These are phyloP conservation scores for Tolmerus cingulatus DNA, from an alignment of 2,888 invertebrate genomes.

Conservation along the genomic window DNA sequence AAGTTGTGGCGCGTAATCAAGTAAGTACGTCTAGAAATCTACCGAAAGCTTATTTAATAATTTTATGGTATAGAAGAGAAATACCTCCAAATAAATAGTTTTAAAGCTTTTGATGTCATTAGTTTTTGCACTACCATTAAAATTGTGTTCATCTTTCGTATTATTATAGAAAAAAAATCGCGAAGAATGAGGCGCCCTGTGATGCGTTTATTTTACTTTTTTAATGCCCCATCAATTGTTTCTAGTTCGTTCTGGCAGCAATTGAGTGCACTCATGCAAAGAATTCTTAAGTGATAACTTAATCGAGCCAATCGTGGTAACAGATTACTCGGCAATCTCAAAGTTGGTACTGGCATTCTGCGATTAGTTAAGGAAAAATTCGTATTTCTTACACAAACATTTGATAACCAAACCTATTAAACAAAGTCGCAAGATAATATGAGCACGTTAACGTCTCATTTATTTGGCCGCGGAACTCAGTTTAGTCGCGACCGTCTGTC, in stretches of 20 bases:
- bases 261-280: not conserved
- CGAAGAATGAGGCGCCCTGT: not conserved
- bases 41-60: not conserved
- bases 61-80: not conserved
- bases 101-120: not conserved
- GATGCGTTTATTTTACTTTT: not conserved
- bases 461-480: slow-evolving; percentile 43
- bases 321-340: not conserved
- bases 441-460: not conserved
- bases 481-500: slow-evolving; percentile 50
- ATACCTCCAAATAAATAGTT: not conserved
- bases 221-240: not conserved
- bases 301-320: not conserved
- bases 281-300: slow-evolving; percentile 1
- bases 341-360: not conserved
- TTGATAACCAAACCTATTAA: slow-evolving; percentile 18
- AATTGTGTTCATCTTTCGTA: not conserved
- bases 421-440: not conserved
- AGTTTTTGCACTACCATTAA: not conserved
- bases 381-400: not conserved
- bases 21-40: not conserved
- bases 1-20: no score
- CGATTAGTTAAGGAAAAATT: not conserved
- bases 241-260: not conserved
- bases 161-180: not conserved